Percentiles rank a stretch among this genome's conserved stretches.
These are phyloP conservation scores for Rhinella marina DNA, from an alignment of 2,797 vertebrate genomes.

Conservation along the genomic window DNA sequence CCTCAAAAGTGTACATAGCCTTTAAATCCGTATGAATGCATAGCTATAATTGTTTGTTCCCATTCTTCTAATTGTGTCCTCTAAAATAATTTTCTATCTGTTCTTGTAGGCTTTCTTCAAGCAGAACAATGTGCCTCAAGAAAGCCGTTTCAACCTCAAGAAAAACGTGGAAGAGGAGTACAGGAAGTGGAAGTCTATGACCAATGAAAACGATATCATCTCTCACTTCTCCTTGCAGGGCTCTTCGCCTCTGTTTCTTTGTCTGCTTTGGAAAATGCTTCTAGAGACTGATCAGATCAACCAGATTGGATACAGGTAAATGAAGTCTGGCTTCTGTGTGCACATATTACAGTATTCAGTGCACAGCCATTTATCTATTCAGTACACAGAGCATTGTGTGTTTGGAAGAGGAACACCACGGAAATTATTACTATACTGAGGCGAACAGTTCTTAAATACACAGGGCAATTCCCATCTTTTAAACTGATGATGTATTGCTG, in stretches of 20 bases:
- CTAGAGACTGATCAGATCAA: conserved; percentile 97
- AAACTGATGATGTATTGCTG: too few species aligned
- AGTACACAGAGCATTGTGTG: too few species aligned
- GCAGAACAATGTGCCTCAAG: conserved; percentile 97
- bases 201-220: conserved; percentile 94
- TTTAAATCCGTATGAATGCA: not conserved
- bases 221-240: conserved; percentile 94
- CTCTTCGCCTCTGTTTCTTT: conserved; percentile 94
- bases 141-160: conserved; percentile 98
- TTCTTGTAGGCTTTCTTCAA: conserved; percentile 91
- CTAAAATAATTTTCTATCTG: not conserved
- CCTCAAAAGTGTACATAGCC: too few species aligned
- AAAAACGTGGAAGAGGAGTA: conserved; percentile 99
- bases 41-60: too few species aligned
- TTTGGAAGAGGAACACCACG: too few species aligned
- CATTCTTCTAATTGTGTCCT: not conserved
- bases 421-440: too few species aligned
- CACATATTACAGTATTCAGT: too few species aligned
- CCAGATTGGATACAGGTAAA: conserved; percentile 89
- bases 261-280: conserved; percentile 98
- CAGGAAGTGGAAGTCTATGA: conserved; percentile 99
- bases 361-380: too few species aligned
- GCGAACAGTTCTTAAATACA: too few species aligned
- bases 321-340: not conserved
- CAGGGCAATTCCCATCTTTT: too few species aligned